Conservation (phyloP, 2,797 vertebrate genomes). For the Rhinichthys osculus region DNA sequence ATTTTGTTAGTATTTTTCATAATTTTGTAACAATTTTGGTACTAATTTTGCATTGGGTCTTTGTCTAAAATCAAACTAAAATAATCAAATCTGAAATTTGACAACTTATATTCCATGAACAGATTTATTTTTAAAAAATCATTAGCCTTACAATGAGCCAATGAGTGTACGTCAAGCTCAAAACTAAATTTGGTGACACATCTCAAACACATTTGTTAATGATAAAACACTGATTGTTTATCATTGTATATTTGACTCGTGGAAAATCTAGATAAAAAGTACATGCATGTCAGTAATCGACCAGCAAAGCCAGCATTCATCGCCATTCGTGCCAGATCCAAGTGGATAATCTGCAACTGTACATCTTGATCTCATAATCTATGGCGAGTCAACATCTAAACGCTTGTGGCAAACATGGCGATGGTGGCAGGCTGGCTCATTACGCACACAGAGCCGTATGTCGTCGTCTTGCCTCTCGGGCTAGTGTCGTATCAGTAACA, state of each 20-base stretch:
- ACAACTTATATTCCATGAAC: background rate
- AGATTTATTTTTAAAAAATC: background rate
- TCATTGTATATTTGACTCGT: constrained; percentile 26
- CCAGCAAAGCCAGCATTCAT: constrained; percentile 41
- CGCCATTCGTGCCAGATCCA: constrained; percentile 39
- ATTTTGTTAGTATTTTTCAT: background rate
- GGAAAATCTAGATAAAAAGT: constrained; percentile 43
- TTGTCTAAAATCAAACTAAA: background rate
- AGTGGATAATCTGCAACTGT: constrained; percentile 52
- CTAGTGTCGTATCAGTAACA: constrained; percentile 75
- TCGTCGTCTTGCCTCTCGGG: constrained; percentile 50
- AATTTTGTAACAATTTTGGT: background rate
- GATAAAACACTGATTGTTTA: background rate
- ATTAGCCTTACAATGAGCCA: background rate
- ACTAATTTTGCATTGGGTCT: background rate
- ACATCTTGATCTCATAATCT: constrained; percentile 60
- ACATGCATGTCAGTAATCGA: constrained; percentile 28
- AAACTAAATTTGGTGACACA: background rate
- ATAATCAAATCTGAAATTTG: background rate
- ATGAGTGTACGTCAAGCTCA: background rate
- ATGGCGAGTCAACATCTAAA: constrained; percentile 64
- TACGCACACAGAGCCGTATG: constrained; percentile 74
- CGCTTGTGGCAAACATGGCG: constrained; percentile 59
- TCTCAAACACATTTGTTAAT: background rate
- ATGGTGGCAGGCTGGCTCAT: constrained; percentile 67